Percentiles rank a stretch among this genome's conserved stretches.
Evolutionary conservation across 1,140 invertebrate species (phyloP).

Genomic region (Drosophila rufa): DNA sequence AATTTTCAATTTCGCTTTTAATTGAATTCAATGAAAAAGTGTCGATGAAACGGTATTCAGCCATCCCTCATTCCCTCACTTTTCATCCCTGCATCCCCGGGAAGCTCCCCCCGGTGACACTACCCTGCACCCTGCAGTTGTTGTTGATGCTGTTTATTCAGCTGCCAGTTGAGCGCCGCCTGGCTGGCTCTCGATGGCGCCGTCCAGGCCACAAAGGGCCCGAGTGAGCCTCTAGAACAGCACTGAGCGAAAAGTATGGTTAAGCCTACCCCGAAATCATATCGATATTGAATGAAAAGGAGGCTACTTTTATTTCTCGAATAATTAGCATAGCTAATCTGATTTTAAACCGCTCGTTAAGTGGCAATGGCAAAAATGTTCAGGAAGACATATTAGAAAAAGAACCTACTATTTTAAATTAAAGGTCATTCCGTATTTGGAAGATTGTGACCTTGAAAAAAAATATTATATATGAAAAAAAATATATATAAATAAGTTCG

Average conservation of each 20-base stretch:
- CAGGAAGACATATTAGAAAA: too few species aligned
- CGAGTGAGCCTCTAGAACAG: conserved; percentile 5
- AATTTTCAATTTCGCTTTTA: conserved; percentile 83
- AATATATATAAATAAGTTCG: too few species aligned
- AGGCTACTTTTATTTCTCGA: not conserved
- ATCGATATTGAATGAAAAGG: not conserved
- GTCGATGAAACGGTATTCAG: conserved; percentile 79
- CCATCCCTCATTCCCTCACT: conserved; percentile 7
- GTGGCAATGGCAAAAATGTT: too few species aligned
- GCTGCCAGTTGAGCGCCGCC: conserved; percentile 51
- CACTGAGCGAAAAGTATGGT: conserved; percentile 1
- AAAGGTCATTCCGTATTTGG: too few species aligned
- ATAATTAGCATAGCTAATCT: not conserved
- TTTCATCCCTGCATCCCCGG: not conserved
- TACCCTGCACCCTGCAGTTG: conserved; percentile 24
- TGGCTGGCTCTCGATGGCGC: conserved; percentile 60
- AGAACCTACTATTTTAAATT: too few species aligned
- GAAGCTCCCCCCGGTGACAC: not conserved
- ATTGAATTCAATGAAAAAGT: conserved; percentile 84
- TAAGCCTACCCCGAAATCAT: not conserved
- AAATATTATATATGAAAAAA: too few species aligned
- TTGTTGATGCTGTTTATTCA: conserved; percentile 73
- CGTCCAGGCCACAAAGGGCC: conserved; percentile 57
- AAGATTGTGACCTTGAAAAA: too few species aligned
- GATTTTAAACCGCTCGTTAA: too few species aligned